phyloP scores from a whole-genome alignment of 92 coral and sea anemone genomes.

The Phenganax stokvisi region DNA sequence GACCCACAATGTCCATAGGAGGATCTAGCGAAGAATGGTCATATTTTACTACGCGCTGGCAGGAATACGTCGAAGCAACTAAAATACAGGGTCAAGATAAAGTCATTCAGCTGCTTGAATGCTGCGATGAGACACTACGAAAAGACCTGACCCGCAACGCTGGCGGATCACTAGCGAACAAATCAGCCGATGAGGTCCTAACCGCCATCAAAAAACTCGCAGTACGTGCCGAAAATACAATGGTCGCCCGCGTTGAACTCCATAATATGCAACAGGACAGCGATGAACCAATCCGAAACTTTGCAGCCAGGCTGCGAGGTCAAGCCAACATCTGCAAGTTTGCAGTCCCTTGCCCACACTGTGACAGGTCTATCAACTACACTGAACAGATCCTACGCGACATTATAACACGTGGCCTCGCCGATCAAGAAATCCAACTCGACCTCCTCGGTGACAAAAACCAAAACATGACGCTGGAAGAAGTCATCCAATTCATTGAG shows the following conservation, averaged over 20 bases:
- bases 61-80: conserved; percentile 50
- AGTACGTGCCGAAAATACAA: conserved; percentile 36
- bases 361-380: conserved; percentile 6
- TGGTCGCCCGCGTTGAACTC: conserved; percentile 39
- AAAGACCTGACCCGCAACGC: conserved; percentile 58
- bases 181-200: conserved; percentile 44
- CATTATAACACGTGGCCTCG: conserved; percentile 16
- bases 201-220: conserved; percentile 55
- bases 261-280: conserved; percentile 30
- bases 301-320: conserved; percentile 3
- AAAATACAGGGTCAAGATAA: conserved; percentile 21
- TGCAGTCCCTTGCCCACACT: conserved; percentile 18
- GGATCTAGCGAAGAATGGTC: conserved; percentile 58
- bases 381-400: conserved; percentile 29
- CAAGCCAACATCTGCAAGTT: conserved; percentile 36
- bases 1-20: conserved; percentile 47
- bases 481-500: conserved; percentile 34
- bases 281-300: conserved; percentile 29
- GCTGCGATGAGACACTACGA: conserved; percentile 33
- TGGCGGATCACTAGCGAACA: conserved; percentile 51
- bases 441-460: conserved; percentile 40
- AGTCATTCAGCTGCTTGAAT: conserved; percentile 21
- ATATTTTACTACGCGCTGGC: conserved; percentile 53
- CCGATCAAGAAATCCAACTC: conserved; percentile 34
- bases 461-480: conserved; percentile 30